A percentile compares a stretch with the other conserved stretches of the same genome.
These are phyloP conservation scores for Neelides sp. DNA, from an alignment of 1,140 invertebrate species.

Conservation along the genomic window DNA sequence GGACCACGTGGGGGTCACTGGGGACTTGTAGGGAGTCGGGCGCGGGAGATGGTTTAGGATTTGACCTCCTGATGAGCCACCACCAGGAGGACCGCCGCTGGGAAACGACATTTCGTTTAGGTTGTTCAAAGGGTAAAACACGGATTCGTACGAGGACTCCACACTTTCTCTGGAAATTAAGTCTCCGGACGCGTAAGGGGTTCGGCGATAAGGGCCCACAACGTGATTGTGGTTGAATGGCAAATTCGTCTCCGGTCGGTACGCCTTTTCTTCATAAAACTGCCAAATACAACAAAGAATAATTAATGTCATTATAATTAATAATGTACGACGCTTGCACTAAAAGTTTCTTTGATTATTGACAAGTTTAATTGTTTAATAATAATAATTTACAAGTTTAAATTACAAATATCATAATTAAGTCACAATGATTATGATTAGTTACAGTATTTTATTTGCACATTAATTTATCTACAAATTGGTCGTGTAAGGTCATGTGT, in stretches of 20 bases:
- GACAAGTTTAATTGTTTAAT: too few species aligned
- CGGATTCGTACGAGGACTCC: slow-evolving; percentile 16
- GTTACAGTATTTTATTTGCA: too few species aligned
- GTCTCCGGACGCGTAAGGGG: background rate
- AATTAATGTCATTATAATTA: too few species aligned
- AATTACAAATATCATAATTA: too few species aligned
- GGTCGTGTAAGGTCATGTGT: too few species aligned
- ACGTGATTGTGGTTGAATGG: slow-evolving; percentile 34
- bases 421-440: too few species aligned
- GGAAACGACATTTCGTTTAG: too few species aligned
- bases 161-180: background rate
- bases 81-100: slow-evolving; percentile 40
- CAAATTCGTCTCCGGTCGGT: slow-evolving; percentile 71
- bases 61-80: slow-evolving; percentile 8
- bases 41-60: slow-evolving; percentile 31
- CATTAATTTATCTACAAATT: too few species aligned
- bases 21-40: slow-evolving; percentile 32
- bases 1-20: slow-evolving; percentile 15
- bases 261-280: slow-evolving; percentile 75
- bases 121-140: slow-evolving; percentile 40
- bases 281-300: slow-evolving; percentile 39
- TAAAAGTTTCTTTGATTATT: too few species aligned
- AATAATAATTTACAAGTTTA: too few species aligned
- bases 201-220: slow-evolving; percentile 1
- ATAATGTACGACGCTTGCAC: too few species aligned